phyloP scores from a whole-genome alignment of 2,888 invertebrate species.

The Phlogophora meticulosa region DNA sequence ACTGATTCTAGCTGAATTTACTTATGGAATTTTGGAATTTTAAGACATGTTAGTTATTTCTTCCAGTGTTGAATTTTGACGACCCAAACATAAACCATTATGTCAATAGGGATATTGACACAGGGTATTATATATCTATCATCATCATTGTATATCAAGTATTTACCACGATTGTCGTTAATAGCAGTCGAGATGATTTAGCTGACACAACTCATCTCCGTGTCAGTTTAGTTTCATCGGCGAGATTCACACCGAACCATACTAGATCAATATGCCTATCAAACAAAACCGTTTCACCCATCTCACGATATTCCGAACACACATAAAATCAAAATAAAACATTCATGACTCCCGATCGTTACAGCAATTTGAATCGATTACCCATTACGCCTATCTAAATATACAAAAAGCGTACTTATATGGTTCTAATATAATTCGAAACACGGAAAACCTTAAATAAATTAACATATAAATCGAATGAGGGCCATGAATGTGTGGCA shows the following conservation, averaged over 20 bases:
- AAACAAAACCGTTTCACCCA: neutral
- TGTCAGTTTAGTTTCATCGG: no score
- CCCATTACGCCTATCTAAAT: conserved; percentile 49
- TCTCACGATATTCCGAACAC: conserved; percentile 21
- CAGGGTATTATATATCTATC: no score
- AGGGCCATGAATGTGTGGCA: conserved; percentile 43
- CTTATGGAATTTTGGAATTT: no score
- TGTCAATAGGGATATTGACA: no score
- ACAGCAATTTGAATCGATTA: conserved; percentile 48
- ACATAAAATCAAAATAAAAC: conserved; percentile 44
- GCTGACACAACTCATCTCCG: no score
- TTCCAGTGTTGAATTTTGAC: no score
- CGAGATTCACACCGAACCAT: neutral
- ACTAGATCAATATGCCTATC: conserved; percentile 4
- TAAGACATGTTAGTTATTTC: no score
- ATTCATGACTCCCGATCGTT: conserved; percentile 44
- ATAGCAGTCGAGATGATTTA: neutral
- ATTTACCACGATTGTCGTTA: neutral
- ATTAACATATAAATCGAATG: conserved; percentile 68
- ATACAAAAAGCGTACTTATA: conserved; percentile 55
- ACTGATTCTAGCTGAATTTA: no score
- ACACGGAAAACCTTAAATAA: conserved; percentile 56
- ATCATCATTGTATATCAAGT: no score
- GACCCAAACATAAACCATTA: no score
- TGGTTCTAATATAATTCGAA: conserved; percentile 53